A percentile compares a stretch with the other conserved stretches of the same genome.
These are phyloP conservation scores for Actias luna DNA, from an alignment of 2,888 invertebrate genomes.

Conservation along the genomic window DNA sequence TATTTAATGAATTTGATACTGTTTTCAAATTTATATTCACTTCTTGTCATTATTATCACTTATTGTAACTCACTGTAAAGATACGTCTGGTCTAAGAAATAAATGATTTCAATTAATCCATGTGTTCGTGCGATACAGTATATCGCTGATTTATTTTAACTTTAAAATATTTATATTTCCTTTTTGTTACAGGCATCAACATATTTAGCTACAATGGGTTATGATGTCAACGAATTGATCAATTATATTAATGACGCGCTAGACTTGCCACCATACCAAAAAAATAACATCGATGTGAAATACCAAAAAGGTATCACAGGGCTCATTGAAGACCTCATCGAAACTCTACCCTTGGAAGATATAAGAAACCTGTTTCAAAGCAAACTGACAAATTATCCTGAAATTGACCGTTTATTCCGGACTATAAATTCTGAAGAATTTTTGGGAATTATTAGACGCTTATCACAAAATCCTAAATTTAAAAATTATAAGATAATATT, in stretches of 20 bases:
- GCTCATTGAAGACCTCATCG: constrained; percentile 40
- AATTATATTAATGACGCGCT: constrained; percentile 37
- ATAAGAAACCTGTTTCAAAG: constrained; percentile 43
- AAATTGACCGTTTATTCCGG: constrained; percentile 39
- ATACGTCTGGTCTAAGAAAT: too few relatives aligned
- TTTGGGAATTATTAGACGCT: constrained; percentile 40
- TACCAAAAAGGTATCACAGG: constrained; percentile 34
- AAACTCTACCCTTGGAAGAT: constrained; percentile 39
- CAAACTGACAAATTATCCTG: constrained; percentile 40
- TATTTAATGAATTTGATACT: too few relatives aligned
- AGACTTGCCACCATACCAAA: constrained; percentile 36
- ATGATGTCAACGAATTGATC: constrained; percentile 36
- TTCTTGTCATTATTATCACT: too few relatives aligned
- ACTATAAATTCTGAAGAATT: constrained; percentile 45
- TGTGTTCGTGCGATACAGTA: too few relatives aligned
- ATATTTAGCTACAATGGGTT: constrained; percentile 43
- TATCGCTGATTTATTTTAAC: too few relatives aligned
- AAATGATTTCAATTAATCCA: too few relatives aligned
- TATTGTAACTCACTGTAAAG: too few relatives aligned
- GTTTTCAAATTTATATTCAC: too few relatives aligned
- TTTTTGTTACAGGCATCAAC: constrained; percentile 36
- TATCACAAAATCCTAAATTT: constrained; percentile 42
- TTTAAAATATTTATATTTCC: constrained; percentile 11
- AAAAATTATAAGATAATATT: constrained; percentile 38
- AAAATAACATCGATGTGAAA: constrained; percentile 19